Percentiles rank a stretch among this genome's conserved stretches.
These are phyloP conservation scores for Dynastes grantii DNA, from an alignment of 2,888 invertebrate genomes.

Conservation along the genomic window DNA sequence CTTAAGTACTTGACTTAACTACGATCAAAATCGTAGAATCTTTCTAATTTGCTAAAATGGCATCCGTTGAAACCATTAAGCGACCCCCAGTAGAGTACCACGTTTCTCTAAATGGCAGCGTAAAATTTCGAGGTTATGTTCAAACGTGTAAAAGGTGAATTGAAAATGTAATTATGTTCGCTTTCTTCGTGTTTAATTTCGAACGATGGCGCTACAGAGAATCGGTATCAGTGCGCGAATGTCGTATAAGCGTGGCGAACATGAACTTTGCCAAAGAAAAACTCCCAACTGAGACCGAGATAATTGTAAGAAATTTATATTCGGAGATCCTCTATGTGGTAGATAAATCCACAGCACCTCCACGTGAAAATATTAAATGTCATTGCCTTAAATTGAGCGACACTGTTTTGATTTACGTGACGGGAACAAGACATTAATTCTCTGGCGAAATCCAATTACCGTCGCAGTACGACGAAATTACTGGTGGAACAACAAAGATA, in stretches of 20 bases:
- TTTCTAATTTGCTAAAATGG: background rate
- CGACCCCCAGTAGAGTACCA: background rate
- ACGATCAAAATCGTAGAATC: constrained; percentile 3
- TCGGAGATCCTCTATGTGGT: background rate
- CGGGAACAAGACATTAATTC: constrained; percentile 39
- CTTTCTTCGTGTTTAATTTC: constrained; percentile 28
- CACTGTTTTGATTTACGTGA: constrained; percentile 39
- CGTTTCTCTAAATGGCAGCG: background rate
- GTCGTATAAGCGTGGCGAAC: constrained; percentile 8
- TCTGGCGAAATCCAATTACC: constrained; percentile 36
- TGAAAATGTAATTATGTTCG: constrained; percentile 18
- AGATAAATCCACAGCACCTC: constrained; percentile 13
- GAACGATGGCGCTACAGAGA: background rate
- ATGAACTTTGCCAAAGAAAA: background rate
- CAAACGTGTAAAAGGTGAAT: constrained; percentile 18
- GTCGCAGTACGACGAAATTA: constrained; percentile 26
- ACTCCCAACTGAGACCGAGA: constrained; percentile 18
- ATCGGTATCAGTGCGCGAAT: too few relatives aligned
- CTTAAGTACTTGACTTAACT: background rate
- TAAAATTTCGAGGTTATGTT: constrained; percentile 2
- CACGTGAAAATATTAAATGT: constrained; percentile 24
- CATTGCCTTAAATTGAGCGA: background rate
- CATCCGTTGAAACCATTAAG: background rate
- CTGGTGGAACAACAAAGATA: constrained; percentile 40
- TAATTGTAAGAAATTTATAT: constrained; percentile 13